Percentiles rank a stretch among this genome's conserved stretches.
phyloP scores from a whole-genome alignment of 2,113 vertebrate species.

The Melanerpes aurifrons region DNA sequence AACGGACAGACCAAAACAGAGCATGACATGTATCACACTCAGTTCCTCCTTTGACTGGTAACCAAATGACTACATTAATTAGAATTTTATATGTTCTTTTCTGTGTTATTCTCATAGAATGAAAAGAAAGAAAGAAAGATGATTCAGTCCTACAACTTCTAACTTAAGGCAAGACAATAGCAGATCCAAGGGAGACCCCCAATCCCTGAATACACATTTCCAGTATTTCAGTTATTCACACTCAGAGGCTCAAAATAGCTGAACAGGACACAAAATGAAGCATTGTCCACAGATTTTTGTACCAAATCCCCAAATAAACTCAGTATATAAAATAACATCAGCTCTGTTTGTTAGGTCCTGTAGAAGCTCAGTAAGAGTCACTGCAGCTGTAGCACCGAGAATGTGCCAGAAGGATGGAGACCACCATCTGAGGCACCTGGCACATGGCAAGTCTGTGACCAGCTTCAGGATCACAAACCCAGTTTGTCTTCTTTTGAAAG shows the following conservation, averaged over 20 bases:
- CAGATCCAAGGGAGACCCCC: neutral
- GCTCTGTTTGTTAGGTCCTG: neutral
- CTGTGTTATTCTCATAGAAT: neutral
- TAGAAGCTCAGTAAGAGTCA: fast-evolving
- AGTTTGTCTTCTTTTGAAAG: neutral
- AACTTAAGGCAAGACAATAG: neutral
- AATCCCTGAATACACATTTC: neutral
- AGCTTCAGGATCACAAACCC: neutral
- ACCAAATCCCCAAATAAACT: neutral
- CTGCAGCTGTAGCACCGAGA: fast-evolving
- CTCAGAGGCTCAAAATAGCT: neutral
- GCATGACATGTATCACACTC: neutral
- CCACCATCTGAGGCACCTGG: too few relatives aligned
- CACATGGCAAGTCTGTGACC: neutral
- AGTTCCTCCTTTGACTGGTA: neutral
- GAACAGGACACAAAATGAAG: neutral
- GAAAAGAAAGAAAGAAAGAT: neutral
- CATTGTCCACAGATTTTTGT: neutral
- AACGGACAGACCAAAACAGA: neutral
- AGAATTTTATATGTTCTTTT: neutral
- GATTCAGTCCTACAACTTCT: neutral
- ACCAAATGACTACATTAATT: neutral
- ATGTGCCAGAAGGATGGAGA: neutral
- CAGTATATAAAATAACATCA: neutral
- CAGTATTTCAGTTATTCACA: neutral